phyloP scores from a whole-genome alignment of 2,113 vertebrate species.

The Catharus minimus region DNA sequence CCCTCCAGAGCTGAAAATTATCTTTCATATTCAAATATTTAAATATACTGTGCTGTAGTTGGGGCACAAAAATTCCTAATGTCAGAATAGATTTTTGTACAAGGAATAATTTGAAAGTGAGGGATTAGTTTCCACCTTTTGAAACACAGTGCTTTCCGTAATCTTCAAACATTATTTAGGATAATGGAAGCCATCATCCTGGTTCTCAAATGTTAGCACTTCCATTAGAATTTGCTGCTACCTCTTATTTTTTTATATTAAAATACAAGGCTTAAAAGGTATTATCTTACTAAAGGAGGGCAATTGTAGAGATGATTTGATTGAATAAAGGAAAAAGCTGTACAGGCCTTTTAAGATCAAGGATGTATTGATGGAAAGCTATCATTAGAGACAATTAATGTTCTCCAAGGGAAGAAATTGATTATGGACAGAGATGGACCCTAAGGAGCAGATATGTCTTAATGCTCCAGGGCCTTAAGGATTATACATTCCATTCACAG shows the following conservation, averaged over 20 bases:
- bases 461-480: conserved; percentile 80
- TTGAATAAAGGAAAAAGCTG: conserved; percentile 89
- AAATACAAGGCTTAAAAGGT: conserved; percentile 93
- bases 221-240: conserved; percentile 86
- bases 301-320: conserved; percentile 91
- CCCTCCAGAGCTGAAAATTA: conserved; percentile 65
- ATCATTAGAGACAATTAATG: conserved; percentile 98
- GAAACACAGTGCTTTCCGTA: conserved; percentile 84
- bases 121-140: conserved; percentile 84
- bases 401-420: conserved; percentile 86
- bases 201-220: conserved; percentile 82
- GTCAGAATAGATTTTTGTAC: conserved; percentile 77
- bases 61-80: conserved; percentile 69
- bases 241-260: conserved; percentile 93
- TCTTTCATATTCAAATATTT: conserved; percentile 80
- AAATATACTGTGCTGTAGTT: conserved; percentile 66
- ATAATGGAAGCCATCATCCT: conserved; percentile 87
- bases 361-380: conserved; percentile 93
- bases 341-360: conserved; percentile 90
- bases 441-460: conserved; percentile 83
- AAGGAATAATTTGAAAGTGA: conserved; percentile 81
- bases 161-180: conserved; percentile 89
- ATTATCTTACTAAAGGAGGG: conserved; percentile 89
- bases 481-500: conserved; percentile 79
- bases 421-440: conserved; percentile 90